Conservation (phyloP, 2,113 vertebrate species). For the Collichthys lucidus region DNA sequence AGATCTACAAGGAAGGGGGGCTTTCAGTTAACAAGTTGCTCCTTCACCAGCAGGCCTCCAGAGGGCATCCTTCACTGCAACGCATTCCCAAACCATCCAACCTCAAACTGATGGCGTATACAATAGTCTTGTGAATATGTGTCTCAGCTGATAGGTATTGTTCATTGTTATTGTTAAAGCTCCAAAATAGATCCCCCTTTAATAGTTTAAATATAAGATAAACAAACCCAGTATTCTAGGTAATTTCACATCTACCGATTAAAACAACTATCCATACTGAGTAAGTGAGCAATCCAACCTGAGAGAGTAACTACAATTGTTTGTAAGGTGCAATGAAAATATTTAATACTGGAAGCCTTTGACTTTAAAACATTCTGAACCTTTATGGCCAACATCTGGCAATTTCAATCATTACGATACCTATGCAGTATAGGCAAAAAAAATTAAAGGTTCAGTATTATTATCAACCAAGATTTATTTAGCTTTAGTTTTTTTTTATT, state of each 20-base stretch:
- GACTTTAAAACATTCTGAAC: slow-evolving; percentile 11
- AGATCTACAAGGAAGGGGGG: slow-evolving; percentile 80
- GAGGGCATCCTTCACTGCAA: slow-evolving; percentile 80
- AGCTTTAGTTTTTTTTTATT: slow-evolving; percentile 57
- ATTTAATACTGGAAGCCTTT: slow-evolving; percentile 21
- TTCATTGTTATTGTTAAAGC: slow-evolving; percentile 33
- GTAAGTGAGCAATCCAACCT: slow-evolving; percentile 22
- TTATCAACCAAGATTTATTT: slow-evolving; percentile 48
- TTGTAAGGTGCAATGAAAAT: slow-evolving; percentile 22
- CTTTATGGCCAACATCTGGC: slow-evolving; percentile 26
- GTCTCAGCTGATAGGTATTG: slow-evolving; percentile 44
- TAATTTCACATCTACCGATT: slow-evolving; percentile 30
- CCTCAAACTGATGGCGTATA: slow-evolving; percentile 55
- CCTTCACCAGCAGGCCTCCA: slow-evolving; percentile 81
- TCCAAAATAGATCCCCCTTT: slow-evolving; percentile 30
- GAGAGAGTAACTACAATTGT: slow-evolving; percentile 16
- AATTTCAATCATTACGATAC: slow-evolving; percentile 20
- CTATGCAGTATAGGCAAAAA: slow-evolving; percentile 43
- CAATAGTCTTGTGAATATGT: slow-evolving; percentile 52
- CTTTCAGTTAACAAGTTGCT: slow-evolving; percentile 83
- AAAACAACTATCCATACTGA: slow-evolving; percentile 19
- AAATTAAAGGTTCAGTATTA: slow-evolving; percentile 22
- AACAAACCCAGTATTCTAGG: background rate
- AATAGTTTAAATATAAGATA: slow-evolving; percentile 33
- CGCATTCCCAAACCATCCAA: slow-evolving; percentile 68